A percentile compares a stretch with the other conserved stretches of the same genome.
These are phyloP conservation scores for Eulemur albifrons DNA, from an alignment of 2,797 vertebrate species.

Conservation along the genomic window DNA sequence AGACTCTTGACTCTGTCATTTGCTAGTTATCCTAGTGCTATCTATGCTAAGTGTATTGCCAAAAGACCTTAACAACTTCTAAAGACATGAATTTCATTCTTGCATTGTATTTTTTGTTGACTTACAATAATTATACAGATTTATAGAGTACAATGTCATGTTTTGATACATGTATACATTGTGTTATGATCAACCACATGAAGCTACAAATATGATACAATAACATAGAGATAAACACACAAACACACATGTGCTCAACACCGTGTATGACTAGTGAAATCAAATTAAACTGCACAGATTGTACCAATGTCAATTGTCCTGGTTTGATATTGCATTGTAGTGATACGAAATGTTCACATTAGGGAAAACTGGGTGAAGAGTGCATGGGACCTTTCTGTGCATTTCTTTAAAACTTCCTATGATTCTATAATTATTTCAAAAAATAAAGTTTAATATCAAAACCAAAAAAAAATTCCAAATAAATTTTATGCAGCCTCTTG, in stretches of 20 bases:
- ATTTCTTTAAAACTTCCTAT: background rate
- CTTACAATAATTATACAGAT: background rate
- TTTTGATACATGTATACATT: background rate
- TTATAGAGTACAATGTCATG: background rate
- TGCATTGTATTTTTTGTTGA: background rate
- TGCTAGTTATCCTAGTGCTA: background rate
- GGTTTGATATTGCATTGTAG: background rate
- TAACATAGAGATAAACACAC: background rate
- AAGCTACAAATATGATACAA: background rate
- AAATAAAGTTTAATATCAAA: background rate
- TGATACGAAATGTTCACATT: background rate
- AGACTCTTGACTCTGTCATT: background rate
- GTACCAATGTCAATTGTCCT: background rate
- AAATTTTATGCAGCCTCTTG: background rate
- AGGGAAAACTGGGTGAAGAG: accelerated
- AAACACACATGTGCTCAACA: background rate
- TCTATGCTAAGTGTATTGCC: background rate
- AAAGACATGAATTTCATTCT: background rate
- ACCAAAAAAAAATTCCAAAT: background rate
- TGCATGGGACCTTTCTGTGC: accelerated
- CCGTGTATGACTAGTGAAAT: background rate
- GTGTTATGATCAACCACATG: background rate
- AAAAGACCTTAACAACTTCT: background rate
- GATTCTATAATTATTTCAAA: background rate
- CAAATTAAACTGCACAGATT: background rate